Percentiles rank a stretch among this genome's conserved stretches.
Conservation (phyloP, 2,797 vertebrate species). For the Epinephelus malabaricus region DNA sequence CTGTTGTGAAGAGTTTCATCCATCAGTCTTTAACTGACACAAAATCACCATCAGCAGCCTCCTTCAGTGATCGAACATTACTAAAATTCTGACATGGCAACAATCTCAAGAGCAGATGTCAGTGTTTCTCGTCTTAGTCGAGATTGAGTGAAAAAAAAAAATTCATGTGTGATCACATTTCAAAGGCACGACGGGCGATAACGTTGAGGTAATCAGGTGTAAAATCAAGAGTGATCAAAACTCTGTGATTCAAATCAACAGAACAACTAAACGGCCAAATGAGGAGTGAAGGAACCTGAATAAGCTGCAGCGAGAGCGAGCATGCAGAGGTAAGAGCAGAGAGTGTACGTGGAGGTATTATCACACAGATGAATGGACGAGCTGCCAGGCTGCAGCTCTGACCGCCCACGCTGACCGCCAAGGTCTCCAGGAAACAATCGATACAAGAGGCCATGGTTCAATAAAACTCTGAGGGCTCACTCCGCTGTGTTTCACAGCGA, state of each 20-base stretch:
- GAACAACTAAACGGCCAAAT: not conserved
- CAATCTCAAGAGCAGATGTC: not conserved
- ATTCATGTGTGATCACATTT: not conserved
- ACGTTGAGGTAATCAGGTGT: not conserved
- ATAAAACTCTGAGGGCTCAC: conserved; percentile 47
- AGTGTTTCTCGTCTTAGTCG: not conserved
- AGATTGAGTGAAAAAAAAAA: not conserved
- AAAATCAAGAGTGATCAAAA: not conserved
- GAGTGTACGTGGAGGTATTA: not conserved
- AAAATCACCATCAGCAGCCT: not conserved
- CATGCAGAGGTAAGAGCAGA: not conserved
- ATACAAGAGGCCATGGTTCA: conserved; percentile 52
- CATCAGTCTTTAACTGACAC: not conserved
- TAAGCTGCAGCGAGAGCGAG: not conserved
- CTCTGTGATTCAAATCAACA: not conserved
- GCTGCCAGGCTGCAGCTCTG: conserved; percentile 6
- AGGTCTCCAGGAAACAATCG: conserved; percentile 43
- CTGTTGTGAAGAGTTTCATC: not conserved
- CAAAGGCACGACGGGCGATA: not conserved
- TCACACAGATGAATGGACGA: conserved; percentile 13
- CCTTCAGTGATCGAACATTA: not conserved
- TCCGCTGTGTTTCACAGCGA: conserved; percentile 14
- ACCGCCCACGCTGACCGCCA: conserved; percentile 10
- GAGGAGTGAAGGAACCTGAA: not conserved
- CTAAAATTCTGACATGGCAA: not conserved